Evolutionary conservation across 2,797 vertebrate species (phyloP), one percentile per base, ranked within the genome.

Genomic region (Adelosebastes latens): DNA sequence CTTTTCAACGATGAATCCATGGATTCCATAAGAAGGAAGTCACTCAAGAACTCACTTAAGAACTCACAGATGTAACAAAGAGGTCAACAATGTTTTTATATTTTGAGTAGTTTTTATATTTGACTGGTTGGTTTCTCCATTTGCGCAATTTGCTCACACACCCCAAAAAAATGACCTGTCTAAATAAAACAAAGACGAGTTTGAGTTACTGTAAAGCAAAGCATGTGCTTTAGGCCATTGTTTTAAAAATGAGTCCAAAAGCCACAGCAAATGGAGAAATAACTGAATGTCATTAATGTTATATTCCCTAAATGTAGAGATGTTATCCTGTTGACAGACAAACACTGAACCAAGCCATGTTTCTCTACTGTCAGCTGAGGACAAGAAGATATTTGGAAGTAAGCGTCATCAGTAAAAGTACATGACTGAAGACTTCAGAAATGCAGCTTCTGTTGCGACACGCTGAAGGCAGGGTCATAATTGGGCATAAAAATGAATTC

Each of bases 1-100:
- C 87, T 96, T 80, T 96, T 96, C 83, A 95, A 93, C 0, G 95
- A 96, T 0, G 96, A 96, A 2, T 86, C 94, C 3, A 72, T 55
- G 0, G 96, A 96, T 2, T 95, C 94, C 31, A 63, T 91, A 24
- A 81, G 95, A 8, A 93, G 91, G 58, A 95, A 93, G 74, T 96
- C 95, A 0, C 82, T 95, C 0, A 95, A 95, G 27, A 94, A 92
- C 84, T 95, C 95, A 0, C 92, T 95, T 0, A 94, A 94, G 32
- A 95, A 93, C 85, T 95, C 95, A 0, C 92, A 91, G 72, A 67
- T 94, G 18, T 95, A 93, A 61, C 64, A 3, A 14, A 60, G 16
- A 65, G 22, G 25, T 64, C 18, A 25, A 61, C 3, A 27, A 5
- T 14, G 24, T 72, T 62, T 59, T 9, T 13, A 29, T 1, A 31